Conservation (phyloP, 1,140 invertebrate species). For the Solen grandis region DNA sequence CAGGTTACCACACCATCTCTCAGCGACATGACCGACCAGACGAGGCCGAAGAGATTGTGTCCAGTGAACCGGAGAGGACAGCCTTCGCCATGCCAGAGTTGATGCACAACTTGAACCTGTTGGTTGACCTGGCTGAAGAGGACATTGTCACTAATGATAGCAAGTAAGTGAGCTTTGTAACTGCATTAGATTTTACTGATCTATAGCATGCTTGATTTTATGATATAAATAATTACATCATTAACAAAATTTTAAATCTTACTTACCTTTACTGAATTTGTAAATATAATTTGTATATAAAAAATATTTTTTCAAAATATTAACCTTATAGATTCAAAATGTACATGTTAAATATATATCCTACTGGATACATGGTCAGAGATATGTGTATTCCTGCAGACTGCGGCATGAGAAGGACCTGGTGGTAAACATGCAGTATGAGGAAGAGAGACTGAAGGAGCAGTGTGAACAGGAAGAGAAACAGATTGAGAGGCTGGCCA, state of each 20-base stretch:
- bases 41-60: slow-evolving; percentile 83
- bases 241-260: too few species aligned
- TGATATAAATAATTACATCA: too few species aligned
- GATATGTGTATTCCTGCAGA: slow-evolving; percentile 68
- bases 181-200: too few species aligned
- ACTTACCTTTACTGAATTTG: too few species aligned
- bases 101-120: slow-evolving; percentile 93
- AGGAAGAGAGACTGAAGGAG: slow-evolving; percentile 87
- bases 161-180: too few species aligned
- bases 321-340: too few species aligned
- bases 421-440: slow-evolving; percentile 89
- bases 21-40: slow-evolving; percentile 83
- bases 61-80: slow-evolving; percentile 58
- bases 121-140: slow-evolving; percentile 96
- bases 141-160: slow-evolving; percentile 95
- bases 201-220: too few species aligned
- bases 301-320: too few species aligned
- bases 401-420: slow-evolving; percentile 89
- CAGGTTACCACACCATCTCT: slow-evolving; percentile 94
- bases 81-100: slow-evolving; percentile 91
- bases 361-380: too few species aligned
- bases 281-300: too few species aligned
- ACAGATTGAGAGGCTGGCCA: slow-evolving; percentile 88
- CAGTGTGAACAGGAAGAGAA: slow-evolving; percentile 88
- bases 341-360: too few species aligned